Evolutionary conservation across 2,888 invertebrate genomes (phyloP).

Genomic region (Scrobipalpa atriplicella): DNA sequence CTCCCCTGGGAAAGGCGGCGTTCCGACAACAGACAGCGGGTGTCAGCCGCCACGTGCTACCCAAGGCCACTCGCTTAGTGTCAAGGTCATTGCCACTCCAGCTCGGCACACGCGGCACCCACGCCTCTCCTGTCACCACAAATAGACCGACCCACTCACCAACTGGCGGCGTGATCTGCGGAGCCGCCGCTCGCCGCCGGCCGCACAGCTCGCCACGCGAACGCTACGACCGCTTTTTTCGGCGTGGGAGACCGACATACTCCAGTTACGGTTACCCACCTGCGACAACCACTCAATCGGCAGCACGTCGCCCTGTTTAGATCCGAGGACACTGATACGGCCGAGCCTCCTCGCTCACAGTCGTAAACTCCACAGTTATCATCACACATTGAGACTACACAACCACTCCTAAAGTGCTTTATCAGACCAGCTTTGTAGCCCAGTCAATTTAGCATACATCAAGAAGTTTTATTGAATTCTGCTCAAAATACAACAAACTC

Average conservation of each 20-base stretch:
- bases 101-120: constrained; percentile 80
- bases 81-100: constrained; percentile 83
- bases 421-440: neutral
- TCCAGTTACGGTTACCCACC: constrained; percentile 35
- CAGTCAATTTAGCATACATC: neutral
- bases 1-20: constrained; percentile 82
- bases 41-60: constrained; percentile 83
- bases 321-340: constrained; percentile 9
- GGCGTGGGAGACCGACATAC: constrained; percentile 40
- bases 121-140: constrained; percentile 81
- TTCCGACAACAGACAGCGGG: constrained; percentile 82
- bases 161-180: constrained; percentile 60
- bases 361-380: neutral
- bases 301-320: constrained; percentile 12
- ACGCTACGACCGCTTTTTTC: constrained; percentile 37
- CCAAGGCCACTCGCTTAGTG: constrained; percentile 83
- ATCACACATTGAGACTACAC: neutral
- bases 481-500: neutral
- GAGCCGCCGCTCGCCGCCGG: constrained; percentile 52
- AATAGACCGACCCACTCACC: constrained; percentile 76
- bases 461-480: neutral
- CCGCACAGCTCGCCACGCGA: constrained; percentile 34
- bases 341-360: neutral
- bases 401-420: neutral
- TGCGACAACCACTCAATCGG: constrained; percentile 24